Evolutionary conservation across 2,113 vertebrate genomes (phyloP).

Genomic region (Elaphurus davidianus): DNA sequence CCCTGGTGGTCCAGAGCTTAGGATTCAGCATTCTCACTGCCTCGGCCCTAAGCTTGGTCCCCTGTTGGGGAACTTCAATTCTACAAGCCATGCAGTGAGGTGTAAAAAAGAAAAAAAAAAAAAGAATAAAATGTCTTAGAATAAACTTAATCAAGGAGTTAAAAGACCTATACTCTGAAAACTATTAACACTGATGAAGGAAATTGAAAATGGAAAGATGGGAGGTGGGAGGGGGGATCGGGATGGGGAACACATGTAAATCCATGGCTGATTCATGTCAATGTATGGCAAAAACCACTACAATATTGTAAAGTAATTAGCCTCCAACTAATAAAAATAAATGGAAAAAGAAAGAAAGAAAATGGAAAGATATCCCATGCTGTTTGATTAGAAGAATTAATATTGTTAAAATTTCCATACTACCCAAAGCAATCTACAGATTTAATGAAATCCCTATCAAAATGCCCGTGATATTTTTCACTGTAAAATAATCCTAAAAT

Average conservation of each 20-base stretch:
- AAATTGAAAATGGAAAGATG: not conserved
- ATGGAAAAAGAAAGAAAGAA: not conserved
- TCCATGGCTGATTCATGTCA: too few relatives aligned
- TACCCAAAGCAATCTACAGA: not conserved
- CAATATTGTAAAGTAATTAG: too few relatives aligned
- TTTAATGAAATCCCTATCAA: not conserved
- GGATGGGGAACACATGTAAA: too few relatives aligned
- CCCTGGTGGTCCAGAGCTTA: not conserved
- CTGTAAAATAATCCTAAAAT: not conserved
- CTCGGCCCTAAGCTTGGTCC: not conserved
- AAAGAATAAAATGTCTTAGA: not conserved
- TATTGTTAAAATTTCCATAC: not conserved
- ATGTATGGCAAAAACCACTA: too few relatives aligned
- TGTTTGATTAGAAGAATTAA: not conserved
- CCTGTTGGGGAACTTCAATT: not conserved
- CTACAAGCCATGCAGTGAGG: not conserved
- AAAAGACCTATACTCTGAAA: not conserved
- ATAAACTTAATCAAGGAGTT: not conserved
- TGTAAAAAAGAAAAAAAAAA: not conserved
- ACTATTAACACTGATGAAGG: not conserved
- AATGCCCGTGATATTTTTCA: not conserved
- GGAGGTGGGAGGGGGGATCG: too few relatives aligned
- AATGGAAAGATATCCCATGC: not conserved
- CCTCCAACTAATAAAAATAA: too few relatives aligned
- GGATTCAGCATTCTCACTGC: not conserved